A percentile compares a stretch with the other conserved stretches of the same genome.
Conservation (phyloP, 2,888 invertebrate species). For the Celastrina argiolus region DNA sequence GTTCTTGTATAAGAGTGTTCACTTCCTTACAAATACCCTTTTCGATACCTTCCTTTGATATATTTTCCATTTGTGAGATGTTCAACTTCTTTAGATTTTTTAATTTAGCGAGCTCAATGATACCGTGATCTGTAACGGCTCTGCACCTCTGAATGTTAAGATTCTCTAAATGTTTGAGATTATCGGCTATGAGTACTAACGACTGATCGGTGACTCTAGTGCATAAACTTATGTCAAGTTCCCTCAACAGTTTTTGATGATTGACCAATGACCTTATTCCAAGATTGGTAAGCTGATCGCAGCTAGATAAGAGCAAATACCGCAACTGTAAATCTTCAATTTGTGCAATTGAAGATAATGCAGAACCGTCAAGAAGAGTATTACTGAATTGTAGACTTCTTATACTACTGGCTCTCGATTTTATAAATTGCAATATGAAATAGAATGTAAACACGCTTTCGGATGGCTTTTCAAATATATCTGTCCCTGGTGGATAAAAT, state of each 20-base stretch:
- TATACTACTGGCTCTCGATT: slow-evolving; percentile 70
- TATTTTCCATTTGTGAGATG: slow-evolving; percentile 82
- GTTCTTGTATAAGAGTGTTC: slow-evolving; percentile 68
- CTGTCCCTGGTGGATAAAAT: slow-evolving; percentile 78
- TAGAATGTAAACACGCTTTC: slow-evolving; percentile 85
- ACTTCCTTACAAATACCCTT: slow-evolving; percentile 76
- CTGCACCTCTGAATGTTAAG: slow-evolving; percentile 81
- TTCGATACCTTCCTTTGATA: slow-evolving; percentile 79
- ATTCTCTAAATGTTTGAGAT: slow-evolving; percentile 75
- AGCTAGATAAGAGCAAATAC: slow-evolving; percentile 72
- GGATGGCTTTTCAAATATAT: slow-evolving; percentile 70
- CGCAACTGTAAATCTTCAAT: slow-evolving; percentile 71
- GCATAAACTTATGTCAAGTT: slow-evolving; percentile 81
- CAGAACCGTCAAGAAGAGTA: slow-evolving; percentile 82
- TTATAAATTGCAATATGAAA: slow-evolving; percentile 79
- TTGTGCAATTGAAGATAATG: slow-evolving; percentile 75
- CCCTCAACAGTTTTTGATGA: slow-evolving; percentile 74
- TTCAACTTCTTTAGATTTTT: slow-evolving; percentile 78
- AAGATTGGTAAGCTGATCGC: slow-evolving; percentile 80
- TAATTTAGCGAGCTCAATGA: slow-evolving; percentile 73
- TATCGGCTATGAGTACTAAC: slow-evolving; percentile 77
- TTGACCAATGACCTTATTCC: slow-evolving; percentile 76
- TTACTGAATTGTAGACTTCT: slow-evolving; percentile 81
- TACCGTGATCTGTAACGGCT: slow-evolving; percentile 80
- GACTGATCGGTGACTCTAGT: slow-evolving; percentile 81